Base-by-base conservation (phyloP, 2,113 vertebrate genomes). In the Phoenicopterus ruber region DNA sequence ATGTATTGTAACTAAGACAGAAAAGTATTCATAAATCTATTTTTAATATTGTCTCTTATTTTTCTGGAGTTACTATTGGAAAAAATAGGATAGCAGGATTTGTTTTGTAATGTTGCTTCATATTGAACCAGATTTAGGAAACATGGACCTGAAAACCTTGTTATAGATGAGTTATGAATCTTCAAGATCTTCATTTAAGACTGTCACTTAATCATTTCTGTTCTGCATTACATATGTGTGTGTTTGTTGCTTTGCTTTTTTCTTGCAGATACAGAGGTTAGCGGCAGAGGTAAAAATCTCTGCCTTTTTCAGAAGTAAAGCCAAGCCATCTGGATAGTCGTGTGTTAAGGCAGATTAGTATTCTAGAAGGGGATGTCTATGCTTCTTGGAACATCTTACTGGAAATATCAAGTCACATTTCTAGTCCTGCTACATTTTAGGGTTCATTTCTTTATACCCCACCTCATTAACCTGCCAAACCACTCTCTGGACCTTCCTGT, bases 211-310 rank as follows among this genome's bases (percentile, higher is more conserved):
- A 20, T 44, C 31, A 57, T 40, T 81, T 57, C 70, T 83, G 14
- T 26, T 85, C n/a, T n/a, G 19, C 5, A 3, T 34, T 54, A n/a
- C 4, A 1, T 11, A 54, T 8, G 4, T 13, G 52, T 0, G 9
- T 25, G 11, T 40, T 55, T 55, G 24, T 3, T 24, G 1, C 3
- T 63, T 20, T 4, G 1, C 5, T 24, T 80, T 72, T 78, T 83
- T 18, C 71, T 83, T 62, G 25, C n/a, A 34, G 3, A 8, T 34
- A 57, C 26, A 79, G 42, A 87, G 22, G 7, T 36, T 26, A 20
- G 40, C 5, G 8, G 31, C 49, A 49, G 63, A 78, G 22, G 17
- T 42, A 58, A 86, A 42, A 77, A 72, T 18, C 19, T 32, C 34
- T 61, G 25, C 29, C 34, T 85, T 65, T 83, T 61, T 71, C 42